Evolutionary conservation across 2,888 invertebrate genomes (phyloP), one percentile per base, ranked within the genome.

Genomic region (Lutraria lutraria): DNA sequence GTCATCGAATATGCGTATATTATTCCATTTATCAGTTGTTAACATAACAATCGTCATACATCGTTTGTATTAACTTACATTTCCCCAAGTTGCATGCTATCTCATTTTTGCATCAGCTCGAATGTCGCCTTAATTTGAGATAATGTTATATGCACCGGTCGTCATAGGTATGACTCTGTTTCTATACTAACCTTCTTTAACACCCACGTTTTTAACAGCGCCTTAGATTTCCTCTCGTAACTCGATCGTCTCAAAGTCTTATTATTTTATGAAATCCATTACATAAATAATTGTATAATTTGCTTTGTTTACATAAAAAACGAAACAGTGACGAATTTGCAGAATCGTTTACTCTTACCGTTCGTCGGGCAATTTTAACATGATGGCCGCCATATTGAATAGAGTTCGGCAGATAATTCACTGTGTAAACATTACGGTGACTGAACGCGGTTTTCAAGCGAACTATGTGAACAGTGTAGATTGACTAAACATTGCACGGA

Each of bases 351-450:
- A 4, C 76, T 19, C 16, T 31, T 76, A 19, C 34, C 76, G 76
- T 19, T 34, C 34, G 29, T 31, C 76, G 16, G 34, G 31, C 31
- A 76, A 43, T 31, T 76, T 76, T 31, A 76, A 76, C 85, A 76
- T 29, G 85, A 81, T 53, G 60, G 88, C 91, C 81, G 92, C 92
- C 92, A 92, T 92, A 86, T 92, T 92, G 88, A 83, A 90, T 68
- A 86, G 31, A 90, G 92, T 92, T 89, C 81, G 92, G 92, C 91
- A 84, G 85, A 76, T 84, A 52, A 82, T 79, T 63, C 63, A 15
- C 76, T 76, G 68, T 85, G 90, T 90, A 90, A 90, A 90, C 90
- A 90, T 84, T 83, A 31, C 89, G 56, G 83, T 53, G 34, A 60
- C 80, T 79, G 85, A 85, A 80, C 60, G 85, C 56, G 85, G 85